Conservation (phyloP, 2,113 vertebrate genomes). For the Lepus timidus region DNA sequence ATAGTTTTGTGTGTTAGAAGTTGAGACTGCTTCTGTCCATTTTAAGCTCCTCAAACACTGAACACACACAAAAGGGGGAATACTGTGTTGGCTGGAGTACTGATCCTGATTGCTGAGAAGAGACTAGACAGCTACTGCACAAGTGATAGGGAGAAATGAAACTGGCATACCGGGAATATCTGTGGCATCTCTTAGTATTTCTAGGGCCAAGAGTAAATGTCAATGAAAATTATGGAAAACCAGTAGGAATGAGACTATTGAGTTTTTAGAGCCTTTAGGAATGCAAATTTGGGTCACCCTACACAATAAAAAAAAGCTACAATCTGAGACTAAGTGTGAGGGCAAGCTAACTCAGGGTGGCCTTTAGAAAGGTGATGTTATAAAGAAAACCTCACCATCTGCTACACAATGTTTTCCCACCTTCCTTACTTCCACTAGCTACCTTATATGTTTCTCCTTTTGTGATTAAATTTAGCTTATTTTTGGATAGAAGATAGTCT, state of each 20-base stretch:
- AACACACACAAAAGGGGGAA: neutral
- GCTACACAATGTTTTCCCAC: neutral
- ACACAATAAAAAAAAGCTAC: neutral
- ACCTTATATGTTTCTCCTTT: neutral
- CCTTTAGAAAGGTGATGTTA: neutral
- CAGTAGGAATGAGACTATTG: neutral
- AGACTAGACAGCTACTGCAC: neutral
- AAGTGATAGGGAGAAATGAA: neutral
- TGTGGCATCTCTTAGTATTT: neutral
- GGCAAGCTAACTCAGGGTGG: neutral
- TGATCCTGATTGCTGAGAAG: neutral
- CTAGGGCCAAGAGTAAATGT: neutral
- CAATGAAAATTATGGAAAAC: neutral
- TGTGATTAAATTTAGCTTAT: neutral
- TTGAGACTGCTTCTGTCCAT: neutral
- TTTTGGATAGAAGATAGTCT: neutral
- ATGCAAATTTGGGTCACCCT: neutral
- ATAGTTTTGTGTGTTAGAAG: neutral
- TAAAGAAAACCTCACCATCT: neutral
- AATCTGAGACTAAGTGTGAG: neutral
- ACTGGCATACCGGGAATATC: accelerated
- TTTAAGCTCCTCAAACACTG: neutral
- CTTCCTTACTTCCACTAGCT: neutral
- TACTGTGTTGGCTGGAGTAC: neutral
- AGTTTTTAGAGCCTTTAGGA: neutral